Evolutionary conservation across 2,888 invertebrate genomes (phyloP).

Genomic region (Xylophagus ater): DNA sequence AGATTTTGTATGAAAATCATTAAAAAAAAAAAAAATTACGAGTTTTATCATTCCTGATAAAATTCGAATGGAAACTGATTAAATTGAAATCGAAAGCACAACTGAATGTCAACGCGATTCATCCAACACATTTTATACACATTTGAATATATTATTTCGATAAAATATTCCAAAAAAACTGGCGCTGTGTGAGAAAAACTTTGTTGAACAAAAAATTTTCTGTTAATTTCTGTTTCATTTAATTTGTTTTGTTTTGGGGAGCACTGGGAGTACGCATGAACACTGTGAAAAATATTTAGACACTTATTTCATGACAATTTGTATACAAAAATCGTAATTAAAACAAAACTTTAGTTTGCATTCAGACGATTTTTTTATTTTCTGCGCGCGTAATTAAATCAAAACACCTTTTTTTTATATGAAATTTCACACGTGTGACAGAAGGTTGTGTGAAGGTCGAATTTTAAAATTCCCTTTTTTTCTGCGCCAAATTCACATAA

Average conservation of each 20-base stretch:
- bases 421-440: constrained; percentile 31
- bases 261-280: background rate
- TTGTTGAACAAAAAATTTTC: background rate
- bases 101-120: constrained; percentile 12
- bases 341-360: background rate
- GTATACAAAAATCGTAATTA: background rate
- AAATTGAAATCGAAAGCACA: constrained; percentile 6
- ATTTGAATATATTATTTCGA: background rate
- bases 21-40: too few relatives aligned
- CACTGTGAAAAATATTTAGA: background rate
- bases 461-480: too few relatives aligned
- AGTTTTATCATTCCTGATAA: too few relatives aligned
- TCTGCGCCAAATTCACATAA: too few relatives aligned
- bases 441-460: constrained; percentile 39
- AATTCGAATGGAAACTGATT: too few relatives aligned
- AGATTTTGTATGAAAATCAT: too few relatives aligned
- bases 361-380: background rate
- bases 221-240: background rate
- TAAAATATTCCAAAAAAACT: background rate
- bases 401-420: constrained; percentile 25
- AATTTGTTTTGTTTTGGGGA: background rate
- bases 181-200: background rate
- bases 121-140: constrained; percentile 8
- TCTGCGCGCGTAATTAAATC: background rate
- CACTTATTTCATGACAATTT: too few relatives aligned